Evolutionary conservation across 1,140 invertebrate genomes (phyloP).

Genomic region (Ips typographus): DNA sequence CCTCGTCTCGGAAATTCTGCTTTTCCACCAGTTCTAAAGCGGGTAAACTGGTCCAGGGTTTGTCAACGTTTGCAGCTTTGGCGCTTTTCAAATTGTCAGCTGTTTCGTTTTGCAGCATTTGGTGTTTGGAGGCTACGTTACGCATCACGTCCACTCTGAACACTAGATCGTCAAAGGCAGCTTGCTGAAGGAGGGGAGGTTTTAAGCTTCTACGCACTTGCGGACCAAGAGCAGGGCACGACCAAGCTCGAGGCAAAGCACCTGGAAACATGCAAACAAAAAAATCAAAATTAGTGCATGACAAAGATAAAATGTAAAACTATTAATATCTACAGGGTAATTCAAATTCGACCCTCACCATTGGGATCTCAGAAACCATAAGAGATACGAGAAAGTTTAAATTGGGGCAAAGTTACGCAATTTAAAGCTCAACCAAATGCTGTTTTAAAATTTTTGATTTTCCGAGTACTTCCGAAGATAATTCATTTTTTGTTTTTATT

Average conservation of each 20-base stretch:
- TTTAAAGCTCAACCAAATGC: no score
- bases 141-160: constrained; percentile 83
- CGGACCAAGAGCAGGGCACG: constrained; percentile 54
- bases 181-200: constrained; percentile 76
- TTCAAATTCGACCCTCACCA: no score
- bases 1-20: constrained; percentile 25
- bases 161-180: constrained; percentile 78
- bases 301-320: background rate
- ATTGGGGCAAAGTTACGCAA: no score
- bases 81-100: constrained; percentile 33
- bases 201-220: constrained; percentile 58
- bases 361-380: no score
- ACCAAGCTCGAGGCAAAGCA: constrained; percentile 50
- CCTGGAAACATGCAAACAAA: constrained; percentile 34
- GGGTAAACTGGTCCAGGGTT: constrained; percentile 57
- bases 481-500: no score
- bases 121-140: constrained; percentile 68
- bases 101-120: constrained; percentile 48
- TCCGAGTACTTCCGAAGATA: no score
- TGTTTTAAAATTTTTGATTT: no score
- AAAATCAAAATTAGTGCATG: constrained; percentile 4
- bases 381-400: no score
- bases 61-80: constrained; percentile 53
- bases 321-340: no score
- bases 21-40: constrained; percentile 34